Base-by-base conservation (phyloP, 2,797 vertebrate species). In the Odontamblyopus rebecca region DNA sequence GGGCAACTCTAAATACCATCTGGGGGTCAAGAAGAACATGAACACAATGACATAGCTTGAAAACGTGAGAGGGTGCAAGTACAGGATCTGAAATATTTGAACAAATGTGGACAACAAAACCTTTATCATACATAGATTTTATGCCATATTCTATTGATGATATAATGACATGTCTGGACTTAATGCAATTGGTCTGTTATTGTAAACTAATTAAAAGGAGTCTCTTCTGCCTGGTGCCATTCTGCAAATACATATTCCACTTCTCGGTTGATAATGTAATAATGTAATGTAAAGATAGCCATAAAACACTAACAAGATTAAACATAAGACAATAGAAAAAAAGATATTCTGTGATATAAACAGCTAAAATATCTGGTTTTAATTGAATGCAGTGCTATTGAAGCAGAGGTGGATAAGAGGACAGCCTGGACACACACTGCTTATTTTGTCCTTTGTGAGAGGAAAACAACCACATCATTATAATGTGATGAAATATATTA, bases 351-450 rank as follows among this genome's bases (percentile, higher is more conserved):
- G 7, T 35, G 77, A 57, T 68, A 26, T 72, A 16, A 48, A 48
- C 41, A 48, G 62, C 41, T 48, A 27, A 65, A n/a, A 65, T 27
- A 65, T 65, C 41, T 44, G 27, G 35, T 48, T 50, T 51, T 50
- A 66, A 66, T 66, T 50, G 3, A 66, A 66, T 66, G 44, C 63
- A 66, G 63, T 48, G 63, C 50, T 65, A 50, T 27, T 18, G 26
- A 44, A 29, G 63, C 63, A 65, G 63, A 50, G 63, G 23, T 65
- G 41, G 26, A 50, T 50, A 44, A 18, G 23, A 66, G 26, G 44
- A 66, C 63, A 48, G 26, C 8, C 41, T 50, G 63, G n/a, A 65
- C 23, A 27, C 32, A 63, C 63, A 48, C 23, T 23, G n/a, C n/a
- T 26, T 65, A 48, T 27, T 44, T 26, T 38, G 9, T n/a, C 19